A percentile compares a stretch with the other conserved stretches of the same genome.
Conservation (phyloP, 2,888 invertebrate species). For the Nasonia oneida region DNA sequence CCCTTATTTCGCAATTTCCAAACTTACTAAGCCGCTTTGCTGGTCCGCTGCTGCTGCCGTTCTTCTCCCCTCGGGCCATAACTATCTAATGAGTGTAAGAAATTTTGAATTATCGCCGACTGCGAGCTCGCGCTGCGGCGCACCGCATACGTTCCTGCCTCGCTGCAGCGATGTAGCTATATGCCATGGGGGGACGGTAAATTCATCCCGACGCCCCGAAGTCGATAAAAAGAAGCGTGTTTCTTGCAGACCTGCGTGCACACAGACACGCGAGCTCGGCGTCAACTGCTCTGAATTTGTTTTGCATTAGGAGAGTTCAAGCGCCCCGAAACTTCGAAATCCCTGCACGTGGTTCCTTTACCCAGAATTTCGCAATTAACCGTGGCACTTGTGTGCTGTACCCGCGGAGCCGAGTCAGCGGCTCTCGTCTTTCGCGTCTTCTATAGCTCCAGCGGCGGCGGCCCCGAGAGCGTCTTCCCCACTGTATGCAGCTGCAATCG, state of each 20-base stretch:
- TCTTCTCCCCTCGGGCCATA: slow-evolving; percentile 28
- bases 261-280: too few species aligned
- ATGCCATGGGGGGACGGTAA: neutral
- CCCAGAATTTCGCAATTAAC: slow-evolving; percentile 10
- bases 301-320: neutral
- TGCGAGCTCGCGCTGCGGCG: neutral
- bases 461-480: neutral
- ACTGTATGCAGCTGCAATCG: neutral
- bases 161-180: neutral
- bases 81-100: slow-evolving; percentile 55
- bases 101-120: slow-evolving; percentile 56
- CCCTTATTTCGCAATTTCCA: slow-evolving; percentile 54
- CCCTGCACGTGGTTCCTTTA: neutral
- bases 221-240: slow-evolving; percentile 18
- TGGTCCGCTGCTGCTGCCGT: neutral
- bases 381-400: neutral
- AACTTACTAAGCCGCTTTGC: slow-evolving; percentile 58
- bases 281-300: neutral
- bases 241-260: neutral
- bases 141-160: neutral
- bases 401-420: neutral
- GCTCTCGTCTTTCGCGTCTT: neutral
- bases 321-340: neutral
- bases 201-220: slow-evolving; percentile 28
- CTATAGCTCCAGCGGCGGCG: neutral